Conservation (phyloP, 2,113 vertebrate genomes). For the Proteles cristata region DNA sequence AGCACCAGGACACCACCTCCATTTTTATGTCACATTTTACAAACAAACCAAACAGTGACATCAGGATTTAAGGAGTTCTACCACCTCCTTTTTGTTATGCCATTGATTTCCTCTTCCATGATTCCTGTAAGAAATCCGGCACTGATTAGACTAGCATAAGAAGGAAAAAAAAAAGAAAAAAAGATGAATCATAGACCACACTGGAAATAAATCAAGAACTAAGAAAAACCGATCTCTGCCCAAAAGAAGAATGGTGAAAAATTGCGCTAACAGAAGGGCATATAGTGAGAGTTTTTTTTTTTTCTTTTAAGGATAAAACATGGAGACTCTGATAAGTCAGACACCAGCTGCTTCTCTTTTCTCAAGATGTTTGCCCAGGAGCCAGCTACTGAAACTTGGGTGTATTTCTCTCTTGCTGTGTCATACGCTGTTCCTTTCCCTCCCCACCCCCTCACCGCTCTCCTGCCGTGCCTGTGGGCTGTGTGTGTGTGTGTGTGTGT, state of each 20-base stretch:
- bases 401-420: constrained; percentile 50
- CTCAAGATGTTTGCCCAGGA: constrained; percentile 41
- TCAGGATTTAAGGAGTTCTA: not conserved
- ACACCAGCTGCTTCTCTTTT: constrained; percentile 46
- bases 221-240: not conserved
- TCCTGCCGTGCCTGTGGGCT: not conserved
- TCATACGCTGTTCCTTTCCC: constrained; percentile 6
- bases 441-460: constrained; percentile 25
- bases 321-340: not conserved
- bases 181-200: constrained; percentile 23
- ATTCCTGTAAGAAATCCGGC: constrained; percentile 40
- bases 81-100: not conserved
- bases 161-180: not conserved
- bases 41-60: not conserved
- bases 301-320: not conserved
- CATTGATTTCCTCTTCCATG: not conserved
- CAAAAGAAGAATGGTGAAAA: not conserved
- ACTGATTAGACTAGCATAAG: not conserved
- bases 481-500: constrained; percentile 44
- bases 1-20: not conserved
- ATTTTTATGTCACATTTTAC: not conserved
- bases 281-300: not conserved
- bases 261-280: rapidly evolving
- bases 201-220: constrained; percentile 53
- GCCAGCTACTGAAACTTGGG: not conserved